Base-by-base conservation (phyloP, 1,140 invertebrate genomes). In the Heliconius eleuchia region DNA sequence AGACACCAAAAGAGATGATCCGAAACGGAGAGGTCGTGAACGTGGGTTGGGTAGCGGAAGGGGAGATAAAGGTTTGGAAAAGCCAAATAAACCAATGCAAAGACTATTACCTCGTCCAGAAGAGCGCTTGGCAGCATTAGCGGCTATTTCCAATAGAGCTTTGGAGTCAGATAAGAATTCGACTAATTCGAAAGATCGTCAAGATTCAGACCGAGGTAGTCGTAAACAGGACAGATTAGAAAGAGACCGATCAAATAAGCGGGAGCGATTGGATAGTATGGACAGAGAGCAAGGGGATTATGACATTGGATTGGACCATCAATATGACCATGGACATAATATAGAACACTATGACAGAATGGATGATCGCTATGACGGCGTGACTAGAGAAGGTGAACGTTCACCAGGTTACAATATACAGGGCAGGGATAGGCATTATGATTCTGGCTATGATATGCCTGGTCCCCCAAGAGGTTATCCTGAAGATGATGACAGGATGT, bases 31-130 rank as follows among this genome's bases (percentile, higher is more conserved):
- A 73, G 94, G 94, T 18, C 84, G 92, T 42, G 92, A 93, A 8
- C 85, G 93, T 52, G 93, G 92, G 13, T 83, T 94, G 66, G 93
- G 94, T 74, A 87, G 91, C 70, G 87, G 93, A 74, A 88, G 89
- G 78, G 89, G 86, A 72, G 91, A 95, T 80, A 95, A 95, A 83
- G 94, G 94, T n/a, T 88, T 95, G 82, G 93, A 95, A 84, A 95
- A 95, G 85, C 94, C 94, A 57, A 95, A 92, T 79, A 95, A 95
- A 83, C 94, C 94, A 27, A 95, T 95, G 88, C 94, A 95, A 85
- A 86, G 94, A 78, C 86, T 95, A 42, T 83, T 95, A 11, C 94
- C 94, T 7, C 87, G 94, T 73, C 94, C 94, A 16, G 94, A 95
- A 85, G 94, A 95, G 86, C 85, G 94, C 39, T 82, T 95, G 77